phyloP scores from a whole-genome alignment of 2,888 invertebrate genomes.

The Agriopis leucophaearia region DNA sequence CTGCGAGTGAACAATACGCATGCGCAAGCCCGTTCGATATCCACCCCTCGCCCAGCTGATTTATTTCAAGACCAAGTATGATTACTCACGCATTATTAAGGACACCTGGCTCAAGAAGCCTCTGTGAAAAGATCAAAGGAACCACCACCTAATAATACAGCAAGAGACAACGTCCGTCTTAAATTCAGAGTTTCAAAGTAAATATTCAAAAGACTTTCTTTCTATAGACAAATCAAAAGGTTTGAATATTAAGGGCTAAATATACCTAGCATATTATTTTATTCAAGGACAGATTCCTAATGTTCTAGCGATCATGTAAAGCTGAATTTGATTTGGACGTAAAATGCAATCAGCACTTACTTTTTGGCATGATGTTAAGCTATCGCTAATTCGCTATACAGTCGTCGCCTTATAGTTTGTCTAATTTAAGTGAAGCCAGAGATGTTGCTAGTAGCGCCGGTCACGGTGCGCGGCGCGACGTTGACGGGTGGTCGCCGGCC shows the following conservation, averaged over 20 bases:
- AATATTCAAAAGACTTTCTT: too few relatives aligned
- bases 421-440: constrained; percentile 7
- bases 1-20: constrained; percentile 64
- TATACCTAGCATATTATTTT: too few relatives aligned
- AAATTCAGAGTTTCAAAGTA: neutral
- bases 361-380: too few relatives aligned
- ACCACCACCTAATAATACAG: constrained; percentile 5
- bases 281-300: too few relatives aligned
- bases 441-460: constrained; percentile 29
- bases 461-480: constrained; percentile 31
- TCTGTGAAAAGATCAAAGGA: constrained; percentile 9
- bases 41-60: constrained; percentile 66
- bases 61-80: constrained; percentile 50
- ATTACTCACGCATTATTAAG: constrained; percentile 25
- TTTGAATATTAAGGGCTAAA: too few relatives aligned
- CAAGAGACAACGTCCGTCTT: neutral
- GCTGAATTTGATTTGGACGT: too few relatives aligned
- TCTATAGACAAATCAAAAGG: too few relatives aligned
- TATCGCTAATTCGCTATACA: too few relatives aligned
- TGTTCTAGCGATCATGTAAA: too few relatives aligned
- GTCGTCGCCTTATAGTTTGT: neutral
- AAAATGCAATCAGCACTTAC: too few relatives aligned
- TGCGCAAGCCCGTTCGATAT: constrained; percentile 80
- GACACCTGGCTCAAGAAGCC: constrained; percentile 18
- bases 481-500: constrained; percentile 36